A percentile compares a stretch with the other conserved stretches of the same genome.
Conservation (phyloP, 2,888 invertebrate species). For the Cheilosia vernalis region DNA sequence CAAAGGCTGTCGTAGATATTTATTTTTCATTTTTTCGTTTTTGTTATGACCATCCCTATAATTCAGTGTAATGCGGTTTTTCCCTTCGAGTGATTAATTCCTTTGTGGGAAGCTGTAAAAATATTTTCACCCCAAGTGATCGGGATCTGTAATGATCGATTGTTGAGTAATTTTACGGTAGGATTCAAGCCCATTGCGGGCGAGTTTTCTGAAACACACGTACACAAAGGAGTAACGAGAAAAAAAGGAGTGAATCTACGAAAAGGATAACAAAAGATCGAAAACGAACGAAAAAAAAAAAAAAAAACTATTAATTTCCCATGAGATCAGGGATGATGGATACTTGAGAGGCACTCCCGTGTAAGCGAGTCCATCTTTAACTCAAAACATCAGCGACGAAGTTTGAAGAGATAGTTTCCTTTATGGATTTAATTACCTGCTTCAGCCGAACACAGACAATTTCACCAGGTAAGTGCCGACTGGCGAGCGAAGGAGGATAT, state of each 20-base stretch:
- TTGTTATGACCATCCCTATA: neutral
- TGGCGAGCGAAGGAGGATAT: neutral
- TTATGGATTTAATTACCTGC: slow-evolving; percentile 74
- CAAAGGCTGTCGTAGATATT: slow-evolving; percentile 25
- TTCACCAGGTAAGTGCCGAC: slow-evolving; percentile 61
- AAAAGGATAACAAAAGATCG: slow-evolving; percentile 50
- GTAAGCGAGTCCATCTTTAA: slow-evolving; percentile 45
- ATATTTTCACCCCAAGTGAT: slow-evolving; percentile 27
- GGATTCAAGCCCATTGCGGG: slow-evolving; percentile 32
- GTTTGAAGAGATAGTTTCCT: slow-evolving; percentile 58
- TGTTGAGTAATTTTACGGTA: slow-evolving; percentile 62
- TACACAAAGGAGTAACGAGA: slow-evolving; percentile 6
- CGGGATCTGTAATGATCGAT: slow-evolving; percentile 50
- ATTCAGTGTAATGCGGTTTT: slow-evolving; percentile 5
- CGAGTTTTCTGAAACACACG: slow-evolving; percentile 38
- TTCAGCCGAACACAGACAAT: slow-evolving; percentile 68
- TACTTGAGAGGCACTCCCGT: slow-evolving; percentile 70
- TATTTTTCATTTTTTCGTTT: no score
- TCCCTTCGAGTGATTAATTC: slow-evolving; percentile 29
- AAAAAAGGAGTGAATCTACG: slow-evolving; percentile 43
- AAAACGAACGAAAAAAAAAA: slow-evolving; percentile 3
- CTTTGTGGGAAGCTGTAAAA: neutral
- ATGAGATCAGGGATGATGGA: slow-evolving; percentile 73
- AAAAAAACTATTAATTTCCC: slow-evolving; percentile 70
- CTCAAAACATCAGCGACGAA: slow-evolving; percentile 29